A percentile compares a stretch with the other conserved stretches of the same genome.
Evolutionary conservation across 1,140 invertebrate species (phyloP).

Genomic region (Steinernema feltiae): DNA sequence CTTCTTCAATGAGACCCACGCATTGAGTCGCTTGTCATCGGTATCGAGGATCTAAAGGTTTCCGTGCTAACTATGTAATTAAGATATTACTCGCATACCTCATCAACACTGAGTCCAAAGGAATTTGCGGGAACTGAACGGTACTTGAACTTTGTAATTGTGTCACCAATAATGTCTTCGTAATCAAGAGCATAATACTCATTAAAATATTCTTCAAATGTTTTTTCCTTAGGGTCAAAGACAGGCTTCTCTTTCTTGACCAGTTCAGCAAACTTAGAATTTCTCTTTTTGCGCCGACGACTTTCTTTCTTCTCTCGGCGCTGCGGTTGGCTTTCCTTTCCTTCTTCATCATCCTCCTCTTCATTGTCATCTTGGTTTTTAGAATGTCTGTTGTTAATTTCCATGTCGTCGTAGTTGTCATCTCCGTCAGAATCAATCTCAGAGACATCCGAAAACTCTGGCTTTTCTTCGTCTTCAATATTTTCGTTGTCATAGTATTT

Average conservation of each 20-base stretch:
- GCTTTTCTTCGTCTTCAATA: conserved; percentile 19
- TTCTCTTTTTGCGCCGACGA: conserved; percentile 58
- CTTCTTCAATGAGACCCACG: conserved; percentile 87
- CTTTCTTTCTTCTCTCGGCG: conserved; percentile 62
- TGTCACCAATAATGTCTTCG: conserved; percentile 83
- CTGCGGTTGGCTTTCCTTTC: conserved; percentile 62
- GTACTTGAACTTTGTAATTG: conserved; percentile 87
- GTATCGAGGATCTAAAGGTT: conserved; percentile 74
- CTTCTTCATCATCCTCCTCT: conserved; percentile 47
- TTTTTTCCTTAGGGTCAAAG: conserved; percentile 73
- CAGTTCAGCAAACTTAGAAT: conserved; percentile 68
- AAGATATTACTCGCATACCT: too few relatives aligned
- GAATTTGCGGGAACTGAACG: conserved; percentile 78
- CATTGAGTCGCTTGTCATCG: conserved; percentile 84
- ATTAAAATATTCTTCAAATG: conserved; percentile 80
- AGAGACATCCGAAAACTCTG: conserved; percentile 36
- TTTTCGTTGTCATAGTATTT: conserved; percentile 69
- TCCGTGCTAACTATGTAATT: too few relatives aligned
- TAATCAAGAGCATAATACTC: conserved; percentile 89
- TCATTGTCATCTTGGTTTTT: conserved; percentile 49
- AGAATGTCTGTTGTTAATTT: conserved; percentile 59
- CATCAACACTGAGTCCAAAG: conserved; percentile 82
- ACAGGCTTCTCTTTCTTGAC: conserved; percentile 70
- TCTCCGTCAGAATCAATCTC: conserved; percentile 50
- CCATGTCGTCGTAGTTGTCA: conserved; percentile 72